These are phyloP conservation scores for Scopus umbretta DNA, from an alignment of 2,113 vertebrate species.

Conservation along the genomic window DNA sequence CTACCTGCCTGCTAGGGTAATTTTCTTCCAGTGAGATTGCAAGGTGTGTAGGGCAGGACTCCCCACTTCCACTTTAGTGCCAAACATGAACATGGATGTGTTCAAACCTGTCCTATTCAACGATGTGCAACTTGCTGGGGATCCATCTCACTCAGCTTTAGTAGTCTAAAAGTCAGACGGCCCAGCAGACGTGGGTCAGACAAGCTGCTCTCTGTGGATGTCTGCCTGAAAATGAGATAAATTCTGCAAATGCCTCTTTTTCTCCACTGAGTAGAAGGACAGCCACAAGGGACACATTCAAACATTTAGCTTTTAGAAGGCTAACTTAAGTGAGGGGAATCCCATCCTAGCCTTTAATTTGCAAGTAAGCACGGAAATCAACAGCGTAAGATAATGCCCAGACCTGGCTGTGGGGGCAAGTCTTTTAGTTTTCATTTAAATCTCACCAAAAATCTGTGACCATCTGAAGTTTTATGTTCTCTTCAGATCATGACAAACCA, in stretches of 20 bases:
- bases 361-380: not conserved
- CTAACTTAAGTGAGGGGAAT: not conserved
- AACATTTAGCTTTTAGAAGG: not conserved
- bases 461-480: not conserved
- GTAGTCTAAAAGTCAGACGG: not conserved
- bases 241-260: not conserved
- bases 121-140: not conserved
- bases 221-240: not conserved
- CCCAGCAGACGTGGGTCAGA: not conserved
- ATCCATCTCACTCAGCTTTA: not conserved
- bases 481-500: not conserved
- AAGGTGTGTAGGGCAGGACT: not conserved
- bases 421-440: not conserved
- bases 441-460: not conserved
- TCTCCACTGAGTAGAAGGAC: not conserved
- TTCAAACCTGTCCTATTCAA: not conserved
- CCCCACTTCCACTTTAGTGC: not conserved
- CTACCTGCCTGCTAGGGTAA: not conserved
- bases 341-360: not conserved
- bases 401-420: not conserved
- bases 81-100: not conserved
- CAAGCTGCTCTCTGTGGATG: not conserved
- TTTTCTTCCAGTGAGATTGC: not conserved
- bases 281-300: not conserved
- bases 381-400: not conserved